Evolutionary conservation across 2,113 vertebrate species (phyloP).

Genomic region (Conger conger): DNA sequence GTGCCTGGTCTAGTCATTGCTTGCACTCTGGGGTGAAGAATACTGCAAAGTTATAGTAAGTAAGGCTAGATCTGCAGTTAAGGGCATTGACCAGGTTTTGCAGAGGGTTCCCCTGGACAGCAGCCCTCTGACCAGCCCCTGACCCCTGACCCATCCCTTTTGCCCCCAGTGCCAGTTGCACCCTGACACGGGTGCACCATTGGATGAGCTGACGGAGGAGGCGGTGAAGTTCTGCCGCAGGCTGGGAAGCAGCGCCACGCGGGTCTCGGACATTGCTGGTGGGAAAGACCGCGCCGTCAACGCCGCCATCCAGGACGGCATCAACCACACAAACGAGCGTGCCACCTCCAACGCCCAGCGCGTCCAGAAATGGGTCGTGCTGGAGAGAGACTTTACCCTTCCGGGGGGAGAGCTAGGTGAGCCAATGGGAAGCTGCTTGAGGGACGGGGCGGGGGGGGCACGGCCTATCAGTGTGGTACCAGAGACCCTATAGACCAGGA

Average conservation of each 20-base stretch:
- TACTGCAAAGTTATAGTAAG: no score
- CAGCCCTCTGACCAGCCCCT: no score
- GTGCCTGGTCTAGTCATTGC: no score
- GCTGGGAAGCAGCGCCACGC: constrained; percentile 76
- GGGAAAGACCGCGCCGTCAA: constrained; percentile 68
- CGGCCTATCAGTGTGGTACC: background rate
- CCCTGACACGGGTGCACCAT: constrained; percentile 56
- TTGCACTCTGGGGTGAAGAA: no score
- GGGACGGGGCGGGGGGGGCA: background rate
- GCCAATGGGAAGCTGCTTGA: constrained; percentile 33
- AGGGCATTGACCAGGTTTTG: no score
- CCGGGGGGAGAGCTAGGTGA: constrained; percentile 83
- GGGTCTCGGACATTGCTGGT: constrained; percentile 70
- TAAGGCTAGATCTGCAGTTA: no score
- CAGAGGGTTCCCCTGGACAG: no score
- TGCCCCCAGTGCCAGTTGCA: constrained; percentile 70
- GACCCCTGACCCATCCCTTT: background rate
- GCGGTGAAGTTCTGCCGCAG: constrained; percentile 69
- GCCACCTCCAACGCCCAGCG: constrained; percentile 80
- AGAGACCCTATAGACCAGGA: no score
- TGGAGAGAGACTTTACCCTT: constrained; percentile 84
- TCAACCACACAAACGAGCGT: constrained; percentile 71
- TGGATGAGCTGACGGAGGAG: constrained; percentile 75
- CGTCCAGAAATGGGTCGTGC: constrained; percentile 82
- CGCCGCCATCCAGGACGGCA: constrained; percentile 77